Conservation (phyloP, 2,888 invertebrate genomes). For the Acanthosepion pharaonis region DNA sequence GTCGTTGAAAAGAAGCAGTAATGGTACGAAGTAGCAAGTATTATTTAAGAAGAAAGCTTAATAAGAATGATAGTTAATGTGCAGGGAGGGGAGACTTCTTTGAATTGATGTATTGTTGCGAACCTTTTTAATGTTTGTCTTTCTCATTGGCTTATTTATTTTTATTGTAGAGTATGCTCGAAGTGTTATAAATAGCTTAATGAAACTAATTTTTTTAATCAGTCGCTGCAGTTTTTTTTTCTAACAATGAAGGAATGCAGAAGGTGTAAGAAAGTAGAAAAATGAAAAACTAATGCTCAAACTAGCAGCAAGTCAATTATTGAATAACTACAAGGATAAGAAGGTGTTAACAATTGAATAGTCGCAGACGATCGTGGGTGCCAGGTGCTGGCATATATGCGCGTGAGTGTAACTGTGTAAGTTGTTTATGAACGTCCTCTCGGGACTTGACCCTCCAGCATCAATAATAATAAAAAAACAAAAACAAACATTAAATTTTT, state of each 20-base stretch:
- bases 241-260: not conserved
- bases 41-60: no score
- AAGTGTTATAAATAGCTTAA: not conserved
- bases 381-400: not conserved
- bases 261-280: not conserved
- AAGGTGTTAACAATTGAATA: not conserved
- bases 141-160: not conserved
- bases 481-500: no score
- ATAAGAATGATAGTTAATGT: no score
- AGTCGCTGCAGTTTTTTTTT: not conserved
- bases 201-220: not conserved
- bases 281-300: not conserved
- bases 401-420: no score
- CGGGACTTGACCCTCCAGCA: no score
- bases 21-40: no score
- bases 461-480: no score
- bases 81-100: no score
- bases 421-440: no score
- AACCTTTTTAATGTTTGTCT: not conserved
- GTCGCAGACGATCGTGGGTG: not conserved
- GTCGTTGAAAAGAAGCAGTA: no score
- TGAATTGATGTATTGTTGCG: no score
- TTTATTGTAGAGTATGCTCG: not conserved
- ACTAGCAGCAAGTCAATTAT: not conserved
- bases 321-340: not conserved